Evolutionary conservation across 2,888 invertebrate genomes (phyloP), one percentile per base, ranked within the genome.

Genomic region (Agrochola lota): DNA sequence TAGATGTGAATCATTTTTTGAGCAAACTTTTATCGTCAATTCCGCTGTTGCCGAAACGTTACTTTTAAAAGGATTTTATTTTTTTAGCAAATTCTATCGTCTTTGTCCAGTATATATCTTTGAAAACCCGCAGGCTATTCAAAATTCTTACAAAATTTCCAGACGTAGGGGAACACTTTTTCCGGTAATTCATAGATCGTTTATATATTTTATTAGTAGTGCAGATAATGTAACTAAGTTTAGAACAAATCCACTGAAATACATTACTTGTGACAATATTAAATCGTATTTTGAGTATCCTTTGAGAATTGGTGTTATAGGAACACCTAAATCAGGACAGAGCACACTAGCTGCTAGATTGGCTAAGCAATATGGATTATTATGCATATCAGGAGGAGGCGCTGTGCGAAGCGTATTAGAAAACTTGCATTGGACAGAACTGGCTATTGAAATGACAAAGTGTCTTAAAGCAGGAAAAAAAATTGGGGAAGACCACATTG

Each of bases 301-400:
- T 6, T 92, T 97, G 20, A 95, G 95, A 85, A 92, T 98, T 67
- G 95, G 97, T 46, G 91, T 98, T 43, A 97, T 97, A 70, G 98
- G 98, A 11, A 96, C 97, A 35, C 97, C 97, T 5, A 97, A 97
- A 90, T 97, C 97, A 52, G 98, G 98, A 1, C 97, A 97, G 94
- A 97, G 97, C 71, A 93, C 94, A 8, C 90, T 98, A 60, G 96
- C 97, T 8, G 92, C 95, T 69, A 96, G 97, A 87, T 94, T 98
- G 49, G 94, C 96, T 4, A 93, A 94, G 40, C 95, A 95, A 81
- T 97, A 97, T 86, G 97, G 97, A 43, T 91, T 97, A 78, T 92
- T 97, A 85, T 93, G 97, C 64, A 93, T 98, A 74, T 97, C 97
- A 4, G 96, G 95, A 87, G 97, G 97, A 46, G 93, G 93, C 82